Conservation (phyloP, 2,888 invertebrate species). For the Agriopis aurantiaria region DNA sequence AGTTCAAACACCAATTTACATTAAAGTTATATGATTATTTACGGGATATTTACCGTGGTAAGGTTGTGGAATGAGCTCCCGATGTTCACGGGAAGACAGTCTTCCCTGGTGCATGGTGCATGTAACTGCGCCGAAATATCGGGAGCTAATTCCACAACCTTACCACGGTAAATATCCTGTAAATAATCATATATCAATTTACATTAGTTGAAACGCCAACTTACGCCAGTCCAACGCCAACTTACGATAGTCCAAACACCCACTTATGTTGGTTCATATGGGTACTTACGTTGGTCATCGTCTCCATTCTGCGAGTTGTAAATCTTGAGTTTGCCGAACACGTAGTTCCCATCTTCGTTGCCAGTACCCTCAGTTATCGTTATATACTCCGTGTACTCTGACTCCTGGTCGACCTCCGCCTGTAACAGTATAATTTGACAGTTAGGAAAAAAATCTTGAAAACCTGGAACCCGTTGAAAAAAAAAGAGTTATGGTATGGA, state of each 20-base stretch:
- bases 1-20: background rate
- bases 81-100: too few relatives aligned
- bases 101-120: too few relatives aligned
- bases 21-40: too few relatives aligned
- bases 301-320: slow-evolving; percentile 42
- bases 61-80: too few relatives aligned
- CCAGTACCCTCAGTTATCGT: slow-evolving; percentile 52
- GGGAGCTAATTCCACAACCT: too few relatives aligned
- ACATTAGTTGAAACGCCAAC: slow-evolving; percentile 24
- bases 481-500: too few relatives aligned
- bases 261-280: slow-evolving; percentile 35
- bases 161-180: too few relatives aligned
- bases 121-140: too few relatives aligned
- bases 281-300: slow-evolving; percentile 56
- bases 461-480: too few relatives aligned
- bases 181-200: too few relatives aligned
- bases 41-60: too few relatives aligned
- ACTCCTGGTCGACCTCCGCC: slow-evolving; percentile 15
- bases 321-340: slow-evolving; percentile 65
- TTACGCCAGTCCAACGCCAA: slow-evolving; percentile 43
- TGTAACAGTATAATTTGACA: slow-evolving; percentile 38
- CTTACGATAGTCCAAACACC: background rate
- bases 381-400: slow-evolving; percentile 46
- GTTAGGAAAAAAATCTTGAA: background rate
- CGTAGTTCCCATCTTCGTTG: slow-evolving; percentile 47